These are phyloP conservation scores for Panorpa germanica DNA, from an alignment of 2,888 invertebrate species.

Conservation along the genomic window DNA sequence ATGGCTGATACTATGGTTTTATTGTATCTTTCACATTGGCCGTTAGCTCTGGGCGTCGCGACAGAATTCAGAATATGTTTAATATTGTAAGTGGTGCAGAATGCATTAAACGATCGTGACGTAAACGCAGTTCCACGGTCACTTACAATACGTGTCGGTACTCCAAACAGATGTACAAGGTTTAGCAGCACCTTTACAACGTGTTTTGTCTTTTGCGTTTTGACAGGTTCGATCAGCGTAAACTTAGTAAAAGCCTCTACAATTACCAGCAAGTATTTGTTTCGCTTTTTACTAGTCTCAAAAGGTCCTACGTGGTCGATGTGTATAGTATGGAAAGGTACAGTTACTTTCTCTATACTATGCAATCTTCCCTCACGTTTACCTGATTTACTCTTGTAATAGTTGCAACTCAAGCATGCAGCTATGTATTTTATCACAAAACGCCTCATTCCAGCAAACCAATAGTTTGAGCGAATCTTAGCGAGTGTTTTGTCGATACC, in stretches of 20 bases:
- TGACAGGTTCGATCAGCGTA: slow-evolving; percentile 16
- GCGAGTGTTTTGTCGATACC: slow-evolving; percentile 14
- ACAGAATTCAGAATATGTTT: slow-evolving; percentile 14
- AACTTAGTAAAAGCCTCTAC: slow-evolving; percentile 21
- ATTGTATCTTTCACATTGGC: slow-evolving; percentile 16
- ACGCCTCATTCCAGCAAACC: slow-evolving; percentile 20
- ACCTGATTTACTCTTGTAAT: slow-evolving; percentile 16
- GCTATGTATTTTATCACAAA: slow-evolving; percentile 21
- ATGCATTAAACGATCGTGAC: slow-evolving; percentile 16
- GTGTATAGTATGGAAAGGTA: slow-evolving; percentile 22
- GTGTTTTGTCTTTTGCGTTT: slow-evolving; percentile 15
- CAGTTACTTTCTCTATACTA: slow-evolving; percentile 19
- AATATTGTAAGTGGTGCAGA: slow-evolving; percentile 11
- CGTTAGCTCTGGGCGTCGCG: slow-evolving; percentile 16
- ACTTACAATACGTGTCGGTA: slow-evolving; percentile 17
- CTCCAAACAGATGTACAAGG: slow-evolving; percentile 16
- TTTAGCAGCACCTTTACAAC: slow-evolving; percentile 16
- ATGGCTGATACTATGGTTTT: slow-evolving; percentile 13
- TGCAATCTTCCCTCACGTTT: slow-evolving; percentile 18
- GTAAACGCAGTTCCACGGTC: slow-evolving; percentile 22
- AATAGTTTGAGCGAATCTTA: slow-evolving; percentile 18
- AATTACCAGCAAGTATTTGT: slow-evolving; percentile 17
- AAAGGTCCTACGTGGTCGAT: slow-evolving; percentile 24
- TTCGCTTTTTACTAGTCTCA: slow-evolving; percentile 16
- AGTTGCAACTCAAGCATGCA: slow-evolving; percentile 21